Evolutionary conservation across 1,140 invertebrate species (phyloP), one percentile per base, ranked within the genome.

Genomic region (Hestina assimilis): DNA sequence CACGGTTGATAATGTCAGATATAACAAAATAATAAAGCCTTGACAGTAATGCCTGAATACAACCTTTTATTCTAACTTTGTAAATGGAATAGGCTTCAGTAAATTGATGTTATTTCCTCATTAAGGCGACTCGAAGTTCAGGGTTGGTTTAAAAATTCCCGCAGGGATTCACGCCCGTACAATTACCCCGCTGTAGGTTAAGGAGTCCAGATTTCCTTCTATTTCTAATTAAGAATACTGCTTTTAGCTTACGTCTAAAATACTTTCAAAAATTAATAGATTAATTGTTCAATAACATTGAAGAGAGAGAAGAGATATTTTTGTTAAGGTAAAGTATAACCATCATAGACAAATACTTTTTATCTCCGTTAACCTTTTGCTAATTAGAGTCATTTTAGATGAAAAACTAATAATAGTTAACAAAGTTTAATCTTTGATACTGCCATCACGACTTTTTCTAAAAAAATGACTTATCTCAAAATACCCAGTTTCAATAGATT

Each of bases 41-140:
- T 66, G 67, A 73, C 72, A 61, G 62, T 69, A 75, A 70, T 72
- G 65, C 65, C 45, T 19, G 9, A 61, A 66, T 57, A 71, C 65
- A 78, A 79, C 75, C 72, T 75, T 82, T 77, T 79, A 80, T 81
- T 81, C 70, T 75, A 83, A 80, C 76, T 80, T 81, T 67, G 53
- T 15, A 58, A 73, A 67, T 68, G 70, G 64, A 72, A 79, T 68
- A 75, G 69, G 33, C 54, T 50, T 42, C 52, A 46, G 67, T 81
- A 75, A 79, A 79, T 72, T 66, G 69, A 60, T 70, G 69, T 85
- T 81, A 83, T 83, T 81, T 72, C 66, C 78, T 77, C 76, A 78
- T 83, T 79, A 81, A 78, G 73, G 78, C 72, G 67, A 71, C 75
- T 79, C 56, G 58, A 75, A 81, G 65, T 78, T 78, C 28, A 40